These are phyloP conservation scores for Naja naja DNA, from an alignment of 2,113 vertebrate genomes.

Conservation along the genomic window DNA sequence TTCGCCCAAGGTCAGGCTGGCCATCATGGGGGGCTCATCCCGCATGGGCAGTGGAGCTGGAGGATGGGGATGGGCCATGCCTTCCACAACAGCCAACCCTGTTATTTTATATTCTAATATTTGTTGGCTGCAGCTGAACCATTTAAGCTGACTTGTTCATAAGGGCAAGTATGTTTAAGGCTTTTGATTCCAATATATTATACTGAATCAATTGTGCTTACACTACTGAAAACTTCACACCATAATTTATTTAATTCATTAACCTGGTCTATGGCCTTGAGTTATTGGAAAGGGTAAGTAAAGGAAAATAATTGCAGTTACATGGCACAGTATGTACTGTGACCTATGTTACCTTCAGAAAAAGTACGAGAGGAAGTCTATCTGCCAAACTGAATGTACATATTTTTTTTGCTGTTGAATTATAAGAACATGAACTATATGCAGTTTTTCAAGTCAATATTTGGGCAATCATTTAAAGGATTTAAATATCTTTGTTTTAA, in stretches of 20 bases:
- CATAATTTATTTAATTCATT: slow-evolving; percentile 21
- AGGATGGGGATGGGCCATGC: too few species aligned
- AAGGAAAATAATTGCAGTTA: neutral
- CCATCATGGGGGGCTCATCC: too few species aligned
- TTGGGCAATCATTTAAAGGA: neutral
- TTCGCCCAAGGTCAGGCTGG: too few species aligned
- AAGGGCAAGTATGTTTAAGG: neutral
- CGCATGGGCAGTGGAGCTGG: too few species aligned
- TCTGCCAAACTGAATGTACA: neutral
- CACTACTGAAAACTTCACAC: neutral
- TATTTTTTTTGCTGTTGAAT: neutral
- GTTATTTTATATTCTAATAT: neutral
- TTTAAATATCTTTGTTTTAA: neutral
- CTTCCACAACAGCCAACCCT: neutral
- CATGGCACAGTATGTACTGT: neutral
- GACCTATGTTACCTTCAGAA: neutral
- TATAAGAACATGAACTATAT: neutral
- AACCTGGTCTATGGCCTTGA: slow-evolving; percentile 16
- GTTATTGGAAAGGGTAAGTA: neutral
- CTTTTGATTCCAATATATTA: neutral
- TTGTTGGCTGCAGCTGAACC: slow-evolving; percentile 7
- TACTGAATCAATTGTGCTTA: neutral
- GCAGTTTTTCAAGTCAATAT: neutral
- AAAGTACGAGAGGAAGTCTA: neutral
- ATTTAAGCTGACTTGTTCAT: neutral